Evolutionary conservation across 2,113 vertebrate species (phyloP).

Genomic region (Oreochromis tanganicae): DNA sequence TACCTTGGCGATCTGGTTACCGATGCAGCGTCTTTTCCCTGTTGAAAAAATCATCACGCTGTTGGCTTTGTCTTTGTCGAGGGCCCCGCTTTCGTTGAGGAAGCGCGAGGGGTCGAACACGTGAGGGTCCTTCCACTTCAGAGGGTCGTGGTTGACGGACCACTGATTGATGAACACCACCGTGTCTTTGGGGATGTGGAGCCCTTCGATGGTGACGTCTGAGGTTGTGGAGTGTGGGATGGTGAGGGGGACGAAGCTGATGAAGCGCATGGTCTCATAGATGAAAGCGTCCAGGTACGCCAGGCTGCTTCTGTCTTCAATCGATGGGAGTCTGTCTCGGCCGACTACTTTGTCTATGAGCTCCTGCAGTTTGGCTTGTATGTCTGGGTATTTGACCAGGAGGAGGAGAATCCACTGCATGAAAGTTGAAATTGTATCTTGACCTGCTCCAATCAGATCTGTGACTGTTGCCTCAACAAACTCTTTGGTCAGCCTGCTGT

Average conservation of each 20-base stretch:
- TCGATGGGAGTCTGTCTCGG: constrained; percentile 67
- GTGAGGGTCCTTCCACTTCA: constrained; percentile 79
- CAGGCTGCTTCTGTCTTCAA: constrained; percentile 69
- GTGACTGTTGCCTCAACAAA: constrained; percentile 76
- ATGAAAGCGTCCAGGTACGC: constrained; percentile 82
- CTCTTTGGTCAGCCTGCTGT: constrained; percentile 63
- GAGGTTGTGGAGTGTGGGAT: constrained; percentile 84
- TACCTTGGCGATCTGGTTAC: constrained; percentile 77
- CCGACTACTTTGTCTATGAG: constrained; percentile 80
- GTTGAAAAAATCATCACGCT: constrained; percentile 82
- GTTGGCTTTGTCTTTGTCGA: constrained; percentile 70
- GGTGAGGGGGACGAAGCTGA: constrained; percentile 84
- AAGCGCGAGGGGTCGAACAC: constrained; percentile 79
- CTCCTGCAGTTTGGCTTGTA: constrained; percentile 73
- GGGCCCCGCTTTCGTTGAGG: constrained; percentile 58
- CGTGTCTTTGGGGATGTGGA: constrained; percentile 81
- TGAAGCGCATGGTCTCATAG: constrained; percentile 81
- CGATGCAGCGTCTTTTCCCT: constrained; percentile 82
- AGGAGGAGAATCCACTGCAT: constrained; percentile 81
- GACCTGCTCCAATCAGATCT: constrained; percentile 82
- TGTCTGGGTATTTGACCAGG: constrained; percentile 72
- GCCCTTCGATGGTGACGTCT: constrained; percentile 77
- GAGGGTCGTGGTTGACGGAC: constrained; percentile 82
- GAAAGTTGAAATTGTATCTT: constrained; percentile 77
- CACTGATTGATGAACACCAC: constrained; percentile 87